These are phyloP conservation scores for Discoglossus pictus DNA, from an alignment of 2,797 vertebrate species.

Conservation along the genomic window DNA sequence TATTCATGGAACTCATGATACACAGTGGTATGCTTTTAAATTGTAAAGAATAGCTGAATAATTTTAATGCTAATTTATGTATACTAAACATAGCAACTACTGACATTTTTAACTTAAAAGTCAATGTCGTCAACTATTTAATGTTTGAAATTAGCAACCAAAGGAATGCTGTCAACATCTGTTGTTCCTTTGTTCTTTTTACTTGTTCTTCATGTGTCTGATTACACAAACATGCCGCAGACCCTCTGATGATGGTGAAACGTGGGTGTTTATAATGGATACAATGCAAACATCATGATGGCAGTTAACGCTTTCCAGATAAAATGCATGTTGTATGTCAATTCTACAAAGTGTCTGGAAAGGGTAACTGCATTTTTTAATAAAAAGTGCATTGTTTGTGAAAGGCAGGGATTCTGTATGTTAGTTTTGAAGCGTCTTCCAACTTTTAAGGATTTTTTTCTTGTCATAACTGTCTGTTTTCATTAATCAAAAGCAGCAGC, in stretches of 20 bases:
- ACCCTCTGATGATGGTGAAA: background rate
- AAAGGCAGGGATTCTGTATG: background rate
- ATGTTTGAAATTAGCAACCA: slow-evolving; percentile 34
- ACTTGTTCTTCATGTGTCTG: background rate
- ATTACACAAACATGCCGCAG: slow-evolving; percentile 32
- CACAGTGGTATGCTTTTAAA: slow-evolving; percentile 23
- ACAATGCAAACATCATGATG: slow-evolving; percentile 18
- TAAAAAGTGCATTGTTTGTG: background rate
- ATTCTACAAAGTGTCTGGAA: too few species aligned
- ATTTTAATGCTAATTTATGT: slow-evolving; percentile 26
- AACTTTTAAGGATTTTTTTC: background rate
- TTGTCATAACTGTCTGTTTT: background rate
- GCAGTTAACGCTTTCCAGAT: slow-evolving; percentile 21
- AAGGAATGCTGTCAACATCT: slow-evolving; percentile 35
- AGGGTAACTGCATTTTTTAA: slow-evolving; percentile 1
- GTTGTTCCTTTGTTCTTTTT: slow-evolving; percentile 28
- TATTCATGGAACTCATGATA: slow-evolving; percentile 15
- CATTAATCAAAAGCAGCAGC: too few species aligned
- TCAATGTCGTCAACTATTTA: slow-evolving; percentile 29
- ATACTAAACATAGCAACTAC: background rate
- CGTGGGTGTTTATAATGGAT: slow-evolving; percentile 35
- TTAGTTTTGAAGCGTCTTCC: background rate
- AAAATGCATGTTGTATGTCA: background rate
- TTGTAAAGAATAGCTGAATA: slow-evolving; percentile 16
- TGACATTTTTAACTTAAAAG: slow-evolving; percentile 35